Evolutionary conservation across 1,140 invertebrate genomes (phyloP), one percentile per base, ranked within the genome.

Genomic region (Wasmannia auropunctata): DNA sequence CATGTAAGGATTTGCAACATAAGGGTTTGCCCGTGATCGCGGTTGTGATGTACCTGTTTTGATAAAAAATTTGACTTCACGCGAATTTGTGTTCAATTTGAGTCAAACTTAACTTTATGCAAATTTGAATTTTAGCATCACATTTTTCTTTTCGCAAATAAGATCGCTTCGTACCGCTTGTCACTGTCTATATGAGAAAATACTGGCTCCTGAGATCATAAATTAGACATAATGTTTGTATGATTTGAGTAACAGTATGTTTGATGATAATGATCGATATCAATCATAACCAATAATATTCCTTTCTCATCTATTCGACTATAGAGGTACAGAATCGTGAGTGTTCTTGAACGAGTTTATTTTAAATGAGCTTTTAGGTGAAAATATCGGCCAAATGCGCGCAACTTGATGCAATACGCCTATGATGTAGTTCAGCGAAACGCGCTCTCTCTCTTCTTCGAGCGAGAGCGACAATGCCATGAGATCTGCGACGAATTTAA

Each of bases 401-500:
- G 43, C 40, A 5, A 22, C 0, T 37, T 28, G 34, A 76, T n/a
- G 5, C 11, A 28, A 43, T 76, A 63, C 4, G 10, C 11, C 37
- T 49, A 37, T 10, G 31, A n/a, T 25, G 11, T 16, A 37, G 8
- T 19, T 51, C n/a, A 40, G 25, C 28, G 40, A 79, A 22, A 69
- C 46, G n/a, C 46, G 16, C 34, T 28, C 22, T 69, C 46, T 54
- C 22, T 2, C 28, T 72, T 19, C 5, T 43, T 43, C 19, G n/a
- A 58, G 25, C 19, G 37, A 58, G 31, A 46, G 16, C 62, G n/a
- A 34, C 77, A 28, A 70, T 6, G 34, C 11, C 77, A 40, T 34
- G 43, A 19, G 34, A 70, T 70, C 31, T 54, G 46, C 72, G 70
- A 85, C 28, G 40, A 85, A 76, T 76, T 40, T 77, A 6, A 31